phyloP scores from a whole-genome alignment of 2,113 vertebrate genomes.

The Agapornis roseicollis region DNA sequence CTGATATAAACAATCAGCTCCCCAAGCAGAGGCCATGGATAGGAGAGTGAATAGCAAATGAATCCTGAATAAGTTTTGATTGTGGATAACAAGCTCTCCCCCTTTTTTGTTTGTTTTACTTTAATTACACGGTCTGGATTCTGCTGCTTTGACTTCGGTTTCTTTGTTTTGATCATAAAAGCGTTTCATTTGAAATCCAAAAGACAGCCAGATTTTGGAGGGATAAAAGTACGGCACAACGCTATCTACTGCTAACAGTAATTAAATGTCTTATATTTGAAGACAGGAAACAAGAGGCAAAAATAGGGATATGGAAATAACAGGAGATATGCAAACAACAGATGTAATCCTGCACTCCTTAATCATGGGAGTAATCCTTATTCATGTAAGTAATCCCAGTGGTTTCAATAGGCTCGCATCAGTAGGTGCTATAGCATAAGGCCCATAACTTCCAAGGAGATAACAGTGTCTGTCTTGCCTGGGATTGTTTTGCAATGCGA shows the following conservation, averaged over 20 bases:
- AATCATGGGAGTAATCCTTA: conserved; percentile 2
- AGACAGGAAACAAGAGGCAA: not conserved
- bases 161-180: conserved; percentile 6
- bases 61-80: not conserved
- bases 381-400: not conserved
- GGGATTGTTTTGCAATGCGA: not conserved
- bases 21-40: not conserved
- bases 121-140: not conserved
- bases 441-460: conserved; percentile 1
- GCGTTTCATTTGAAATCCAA: not conserved
- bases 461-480: not conserved
- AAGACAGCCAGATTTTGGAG: not conserved
- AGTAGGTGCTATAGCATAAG: not conserved
- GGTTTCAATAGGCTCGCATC: not conserved
- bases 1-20: not conserved
- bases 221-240: not conserved
- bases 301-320: not conserved
- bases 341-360: conserved; percentile 29
- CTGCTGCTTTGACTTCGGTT: not conserved
- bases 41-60: not conserved
- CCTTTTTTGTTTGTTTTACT: not conserved
- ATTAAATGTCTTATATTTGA: not conserved
- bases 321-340: conserved; percentile 18
- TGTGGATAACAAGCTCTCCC: not conserved
- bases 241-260: not conserved